These are phyloP conservation scores for Spisula solida DNA, from an alignment of 2,888 invertebrate species.

Conservation along the genomic window DNA sequence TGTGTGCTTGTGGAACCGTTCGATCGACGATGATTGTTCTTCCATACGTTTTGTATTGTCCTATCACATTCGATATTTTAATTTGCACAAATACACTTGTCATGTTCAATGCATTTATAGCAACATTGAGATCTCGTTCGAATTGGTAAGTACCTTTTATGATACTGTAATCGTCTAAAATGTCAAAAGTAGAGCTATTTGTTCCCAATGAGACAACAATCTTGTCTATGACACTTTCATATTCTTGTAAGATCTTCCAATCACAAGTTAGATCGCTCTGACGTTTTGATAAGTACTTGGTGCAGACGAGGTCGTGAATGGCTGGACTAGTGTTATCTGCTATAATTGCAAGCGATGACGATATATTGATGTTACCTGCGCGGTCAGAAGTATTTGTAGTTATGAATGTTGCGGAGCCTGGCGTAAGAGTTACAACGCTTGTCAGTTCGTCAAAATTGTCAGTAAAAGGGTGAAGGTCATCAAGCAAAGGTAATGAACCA, in stretches of 20 bases:
- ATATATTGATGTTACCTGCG: slow-evolving; percentile 66
- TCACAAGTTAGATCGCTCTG: slow-evolving; percentile 66
- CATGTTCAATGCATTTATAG: slow-evolving; percentile 29
- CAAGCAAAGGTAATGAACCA: slow-evolving; percentile 53
- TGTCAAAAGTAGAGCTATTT: slow-evolving; percentile 42
- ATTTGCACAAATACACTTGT: slow-evolving; percentile 59
- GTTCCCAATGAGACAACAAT: slow-evolving; percentile 67
- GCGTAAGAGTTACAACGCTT: slow-evolving; percentile 49
- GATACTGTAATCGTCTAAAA: slow-evolving; percentile 48
- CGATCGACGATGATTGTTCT: slow-evolving; percentile 65
- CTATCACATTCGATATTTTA: slow-evolving; percentile 63
- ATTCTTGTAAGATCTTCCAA: slow-evolving; percentile 69
- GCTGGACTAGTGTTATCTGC: slow-evolving; percentile 70
- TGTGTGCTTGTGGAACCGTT: slow-evolving; percentile 62
- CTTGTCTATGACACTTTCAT: slow-evolving; percentile 71
- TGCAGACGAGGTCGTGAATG: slow-evolving; percentile 66
- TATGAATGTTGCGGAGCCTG: slow-evolving; percentile 70
- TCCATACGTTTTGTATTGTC: slow-evolving; percentile 54
- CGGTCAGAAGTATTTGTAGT: slow-evolving; percentile 67
- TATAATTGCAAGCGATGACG: slow-evolving; percentile 67
- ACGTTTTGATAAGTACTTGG: slow-evolving; percentile 61
- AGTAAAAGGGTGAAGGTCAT: slow-evolving; percentile 54
- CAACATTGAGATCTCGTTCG: slow-evolving; percentile 48
- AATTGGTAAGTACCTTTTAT: slow-evolving; percentile 42
- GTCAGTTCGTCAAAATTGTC: slow-evolving; percentile 48